Percentiles rank a stretch among this genome's conserved stretches.
Conservation (phyloP, 1,140 invertebrate genomes). For the Rhizoglyphus robini region DNA sequence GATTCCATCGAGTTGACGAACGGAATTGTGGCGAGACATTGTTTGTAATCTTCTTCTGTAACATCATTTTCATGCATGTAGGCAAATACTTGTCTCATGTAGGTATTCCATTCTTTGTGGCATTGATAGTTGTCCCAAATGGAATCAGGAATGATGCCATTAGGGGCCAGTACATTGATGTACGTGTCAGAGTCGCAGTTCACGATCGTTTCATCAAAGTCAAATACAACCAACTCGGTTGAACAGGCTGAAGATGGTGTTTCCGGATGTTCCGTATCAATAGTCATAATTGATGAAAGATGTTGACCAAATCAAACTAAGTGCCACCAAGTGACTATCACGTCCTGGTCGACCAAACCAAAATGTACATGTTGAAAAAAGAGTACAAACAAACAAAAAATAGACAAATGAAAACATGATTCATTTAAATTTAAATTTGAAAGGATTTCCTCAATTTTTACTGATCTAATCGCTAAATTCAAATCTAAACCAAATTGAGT, state of each 20-base stretch:
- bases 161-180: slow-evolving; percentile 44
- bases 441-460: too few species aligned
- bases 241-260: neutral
- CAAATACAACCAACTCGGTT: slow-evolving; percentile 47
- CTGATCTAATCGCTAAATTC: too few species aligned
- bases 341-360: too few species aligned
- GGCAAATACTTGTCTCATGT: slow-evolving; percentile 58
- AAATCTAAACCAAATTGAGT: too few species aligned
- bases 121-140: slow-evolving; percentile 30
- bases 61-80: slow-evolving; percentile 44
- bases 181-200: slow-evolving; percentile 57
- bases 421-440: too few species aligned
- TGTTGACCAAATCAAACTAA: too few species aligned
- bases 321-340: too few species aligned
- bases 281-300: too few species aligned
- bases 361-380: too few species aligned
- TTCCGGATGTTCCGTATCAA: neutral
- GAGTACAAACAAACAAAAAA: too few species aligned
- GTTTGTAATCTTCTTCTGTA: slow-evolving; percentile 36
- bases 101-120: slow-evolving; percentile 51
- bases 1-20: slow-evolving; percentile 47
- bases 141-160: slow-evolving; percentile 40
- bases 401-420: too few species aligned
- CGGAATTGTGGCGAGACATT: slow-evolving; percentile 43
- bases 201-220: slow-evolving; percentile 71